Percentiles rank a stretch among this genome's conserved stretches.
These are phyloP conservation scores for Reinhardtius hippoglossoides DNA, from an alignment of 2,113 vertebrate species.

Conservation along the genomic window DNA sequence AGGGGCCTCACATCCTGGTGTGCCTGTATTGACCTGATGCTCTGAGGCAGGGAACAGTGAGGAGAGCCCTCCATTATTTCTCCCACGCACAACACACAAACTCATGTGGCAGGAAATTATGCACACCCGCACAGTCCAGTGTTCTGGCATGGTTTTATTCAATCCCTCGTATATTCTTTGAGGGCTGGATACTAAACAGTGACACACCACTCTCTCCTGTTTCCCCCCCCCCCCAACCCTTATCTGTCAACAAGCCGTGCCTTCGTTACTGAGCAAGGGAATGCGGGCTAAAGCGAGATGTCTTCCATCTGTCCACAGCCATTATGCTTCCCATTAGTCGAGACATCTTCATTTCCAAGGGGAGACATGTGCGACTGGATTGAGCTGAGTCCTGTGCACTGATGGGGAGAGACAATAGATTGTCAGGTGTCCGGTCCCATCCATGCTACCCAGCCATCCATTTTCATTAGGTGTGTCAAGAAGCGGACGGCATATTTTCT, in stretches of 20 bases:
- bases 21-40: constrained; percentile 58
- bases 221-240: constrained; percentile 14
- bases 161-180: constrained; percentile 18
- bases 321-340: constrained; percentile 73
- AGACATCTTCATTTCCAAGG: constrained; percentile 77
- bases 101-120: constrained; percentile 19
- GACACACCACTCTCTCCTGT: constrained; percentile 23
- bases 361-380: constrained; percentile 50
- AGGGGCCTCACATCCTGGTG: constrained; percentile 54
- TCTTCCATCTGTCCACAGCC: constrained; percentile 74
- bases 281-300: constrained; percentile 50
- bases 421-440: constrained; percentile 73
- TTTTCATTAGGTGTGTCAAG: constrained; percentile 79
- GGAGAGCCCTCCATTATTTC: constrained; percentile 39
- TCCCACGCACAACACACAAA: constrained; percentile 11
- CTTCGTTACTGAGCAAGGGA: constrained; percentile 56
- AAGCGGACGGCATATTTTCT: constrained; percentile 53
- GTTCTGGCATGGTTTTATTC: constrained; percentile 14
- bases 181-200: constrained; percentile 26
- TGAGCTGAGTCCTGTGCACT: constrained; percentile 53
- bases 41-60: constrained; percentile 45
- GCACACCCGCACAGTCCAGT: constrained; percentile 23
- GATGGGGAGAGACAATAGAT: constrained; percentile 73
- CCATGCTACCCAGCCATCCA: constrained; percentile 62
- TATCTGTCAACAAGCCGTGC: constrained; percentile 55